Conservation (phyloP, 2,888 invertebrate species). For the Tenthredo scrophulariae region DNA sequence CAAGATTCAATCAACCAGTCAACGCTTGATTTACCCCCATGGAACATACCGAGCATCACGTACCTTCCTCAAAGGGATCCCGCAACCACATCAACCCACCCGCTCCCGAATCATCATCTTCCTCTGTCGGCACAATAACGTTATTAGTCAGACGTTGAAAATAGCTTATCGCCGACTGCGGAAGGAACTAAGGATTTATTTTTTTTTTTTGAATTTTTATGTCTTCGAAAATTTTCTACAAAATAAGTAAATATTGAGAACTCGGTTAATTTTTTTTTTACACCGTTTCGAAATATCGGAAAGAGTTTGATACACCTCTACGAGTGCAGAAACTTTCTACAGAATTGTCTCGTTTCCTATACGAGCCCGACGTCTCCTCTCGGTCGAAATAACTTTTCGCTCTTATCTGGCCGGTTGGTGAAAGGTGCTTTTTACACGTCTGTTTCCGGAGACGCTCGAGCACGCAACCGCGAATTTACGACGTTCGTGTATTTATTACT, state of each 20-base stretch:
- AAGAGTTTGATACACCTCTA: not conserved
- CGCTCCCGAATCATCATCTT: conserved; percentile 37
- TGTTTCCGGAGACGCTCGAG: conserved; percentile 19
- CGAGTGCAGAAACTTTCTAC: conserved; percentile 13
- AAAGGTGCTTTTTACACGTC: conserved; percentile 48
- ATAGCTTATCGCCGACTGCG: not conserved
- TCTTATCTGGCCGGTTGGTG: conserved; percentile 29
- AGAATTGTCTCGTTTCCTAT: conserved; percentile 32
- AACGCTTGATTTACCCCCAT: conserved; percentile 50
- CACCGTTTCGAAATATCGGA: not conserved
- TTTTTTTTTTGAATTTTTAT: not conserved
- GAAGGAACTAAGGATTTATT: not conserved
- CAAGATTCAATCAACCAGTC: conserved; percentile 60
- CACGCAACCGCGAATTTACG: conserved; percentile 41
- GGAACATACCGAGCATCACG: conserved; percentile 58
- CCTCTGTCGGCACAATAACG: conserved; percentile 21
- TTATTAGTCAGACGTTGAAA: not conserved
- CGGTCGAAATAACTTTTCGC: conserved; percentile 5
- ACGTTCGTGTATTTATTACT: conserved; percentile 19
- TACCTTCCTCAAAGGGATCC: conserved; percentile 58
- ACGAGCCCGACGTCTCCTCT: not conserved
- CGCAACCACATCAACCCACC: conserved; percentile 38
- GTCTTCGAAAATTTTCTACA: not conserved
- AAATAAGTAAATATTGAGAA: not conserved
- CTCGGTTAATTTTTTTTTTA: not conserved